Evolutionary conservation across 2,113 vertebrate genomes (phyloP), one percentile per base, ranked within the genome.

Genomic region (Hydropotes inermis): DNA sequence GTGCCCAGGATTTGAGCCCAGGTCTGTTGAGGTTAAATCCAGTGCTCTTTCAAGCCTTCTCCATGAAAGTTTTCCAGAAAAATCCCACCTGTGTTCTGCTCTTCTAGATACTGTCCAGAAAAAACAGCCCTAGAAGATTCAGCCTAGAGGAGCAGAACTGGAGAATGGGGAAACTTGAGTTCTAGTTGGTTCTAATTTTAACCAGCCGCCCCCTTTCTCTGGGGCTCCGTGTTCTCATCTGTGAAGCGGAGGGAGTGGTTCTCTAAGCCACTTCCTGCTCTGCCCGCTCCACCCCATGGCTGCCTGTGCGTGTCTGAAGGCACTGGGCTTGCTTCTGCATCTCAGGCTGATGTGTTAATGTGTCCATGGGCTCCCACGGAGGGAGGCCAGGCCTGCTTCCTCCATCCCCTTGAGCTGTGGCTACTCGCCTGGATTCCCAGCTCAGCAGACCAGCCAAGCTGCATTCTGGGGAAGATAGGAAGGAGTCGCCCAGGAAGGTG

Each of bases 201-300:
- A 76, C n/a, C 64, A 39, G 33, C 64, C 15, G 47, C 50, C 45
- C 96, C 50, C 47, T 36, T 88, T 74, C 76, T 91, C 54, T 58
- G 58, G 50, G 45, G 47, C 47, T 82, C 4, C 0, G 61, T 60
- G 92, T 95, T 93, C 17, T 92, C 47, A 7, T 67, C 84, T 94
- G 30, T 87, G 27, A 87, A 92, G 74, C 54, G 14, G 45, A 95
- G 90, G 89, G 94, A 33, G 97, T 60, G 90, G 83, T 43, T 57
- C 64, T 83, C 92, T 57, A 89, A 97, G 64, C 87, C 96, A 97
- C 96, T 96, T 97, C 98, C 97, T 98, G 97, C 83, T 79, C 76
- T 96, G 52, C 16, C 27, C 19, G 7, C 64, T 81, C 25, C 55
- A 11, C 61, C 54, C 27, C 3, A 4, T 45, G 67, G 67, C 92